Evolutionary conservation across 2,797 vertebrate genomes (phyloP).

Genomic region (Dicrostonyx torquatus): DNA sequence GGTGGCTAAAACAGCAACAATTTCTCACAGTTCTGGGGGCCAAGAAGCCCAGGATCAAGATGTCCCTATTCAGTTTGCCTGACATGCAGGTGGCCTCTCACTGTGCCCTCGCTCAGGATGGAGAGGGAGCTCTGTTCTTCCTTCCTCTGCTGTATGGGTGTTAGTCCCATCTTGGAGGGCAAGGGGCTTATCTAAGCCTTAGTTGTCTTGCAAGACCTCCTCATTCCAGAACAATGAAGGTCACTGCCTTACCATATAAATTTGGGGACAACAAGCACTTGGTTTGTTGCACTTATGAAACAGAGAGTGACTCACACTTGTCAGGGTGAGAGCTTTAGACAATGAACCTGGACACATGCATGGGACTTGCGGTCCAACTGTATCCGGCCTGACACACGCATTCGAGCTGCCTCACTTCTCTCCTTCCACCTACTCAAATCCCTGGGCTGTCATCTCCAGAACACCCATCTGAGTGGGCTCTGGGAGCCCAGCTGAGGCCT

Average conservation of each 20-base stretch:
- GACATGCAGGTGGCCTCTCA: background rate
- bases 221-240: background rate
- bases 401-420: background rate
- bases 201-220: background rate
- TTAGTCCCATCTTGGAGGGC: background rate
- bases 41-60: background rate
- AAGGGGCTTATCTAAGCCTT: background rate
- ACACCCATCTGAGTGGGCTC: background rate
- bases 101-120: background rate
- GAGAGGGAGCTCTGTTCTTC: background rate
- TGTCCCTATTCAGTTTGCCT: background rate
- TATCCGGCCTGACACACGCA: background rate
- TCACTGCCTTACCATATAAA: background rate
- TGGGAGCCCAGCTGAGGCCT: background rate
- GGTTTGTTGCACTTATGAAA: background rate
- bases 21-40: background rate
- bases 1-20: background rate
- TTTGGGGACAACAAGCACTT: background rate
- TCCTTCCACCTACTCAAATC: background rate
- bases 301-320: background rate
- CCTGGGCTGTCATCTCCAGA: background rate
- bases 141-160: background rate
- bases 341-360: background rate
- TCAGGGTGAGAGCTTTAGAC: background rate
- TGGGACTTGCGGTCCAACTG: too few species aligned